Base-by-base conservation (phyloP, 2,113 vertebrate genomes). In the Coryphaenoides rupestris region DNA sequence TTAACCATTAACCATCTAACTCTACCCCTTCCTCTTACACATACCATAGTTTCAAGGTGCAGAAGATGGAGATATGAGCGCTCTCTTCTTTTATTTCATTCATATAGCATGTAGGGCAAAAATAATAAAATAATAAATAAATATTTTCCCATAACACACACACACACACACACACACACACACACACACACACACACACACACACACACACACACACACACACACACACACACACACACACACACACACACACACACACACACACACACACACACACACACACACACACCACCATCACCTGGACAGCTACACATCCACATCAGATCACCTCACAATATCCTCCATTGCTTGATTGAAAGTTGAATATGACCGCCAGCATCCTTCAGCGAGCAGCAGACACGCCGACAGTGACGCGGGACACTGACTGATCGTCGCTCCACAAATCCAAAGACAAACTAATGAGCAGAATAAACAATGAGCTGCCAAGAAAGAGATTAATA, bases 281-380 rank as follows among this genome's bases (percentile, higher is more conserved):
- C 23, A 23, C 64, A 50, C 45, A 60, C 55, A 40, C 47, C 10
- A 33, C 78, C 97, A 95, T 78, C 93, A 94, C 0, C 95, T 98
- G 58, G 95, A 94, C 21, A 93, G 93, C 95, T 98, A 79, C 28
- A 28, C 65, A 50, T 49, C 58, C 65, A 58, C 33, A 40, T 40
- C 33, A 12, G 7, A 40, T 40, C 33, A 9, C 26, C 0, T 21
- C 1, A 40, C 33, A 40, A 40, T 40, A 40, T 40, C 19, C 10
- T 56, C 22, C 21, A 58, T 50, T 58, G 53, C 49, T 47, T 78
- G 40, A 1, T 45, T 58, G 24, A 65, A 66, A 73, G 69, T n/a
- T 66, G 47, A 65, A 10, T 64, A 17, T 61, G 46, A 65, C 47
- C 53, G 67, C n/a, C n/a, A n/a, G n/a, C 19, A 57, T 61, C 58